Base-by-base conservation (phyloP, 2,888 invertebrate genomes). In the Podabrus alpinus region DNA sequence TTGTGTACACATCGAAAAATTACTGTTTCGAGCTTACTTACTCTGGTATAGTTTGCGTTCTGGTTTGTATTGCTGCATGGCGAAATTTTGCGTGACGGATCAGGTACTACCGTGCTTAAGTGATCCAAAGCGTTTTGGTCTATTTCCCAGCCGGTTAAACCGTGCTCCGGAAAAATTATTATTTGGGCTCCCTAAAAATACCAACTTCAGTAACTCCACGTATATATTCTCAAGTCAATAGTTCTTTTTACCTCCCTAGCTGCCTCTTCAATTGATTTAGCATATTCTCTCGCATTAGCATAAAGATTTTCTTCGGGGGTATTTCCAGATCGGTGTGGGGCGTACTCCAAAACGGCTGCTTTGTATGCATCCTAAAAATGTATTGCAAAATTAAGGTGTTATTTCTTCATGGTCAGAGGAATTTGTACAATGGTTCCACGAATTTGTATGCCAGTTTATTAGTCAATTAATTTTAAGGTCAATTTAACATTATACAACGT, bases 101-200 rank as follows among this genome's bases (percentile, higher is more conserved):
- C 76, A 11, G 81, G 81, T 10, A 81, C 21, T 13, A 61, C 10
- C 3, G 77, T 73, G 59, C 75, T 75, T 9, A 69, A 17, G n/a
- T 71, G 19, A 3, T 62, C 64, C 3, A 77, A 59, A 10, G 62
- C 29, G 11, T 61, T 17, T 10, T 9, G 15, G n/a, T 69, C 59
- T 1, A 66, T 15, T 11, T 29, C 62, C 71, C 69, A 67, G 9
- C 77, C 77, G 7, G 73, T 73, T 69, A 77, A 61, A 59, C 77
- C 77, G 19, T 66, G 61, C 69, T 77, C 77, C 11, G 77, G 77
- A 67, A 77, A 77, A 5, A 77, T 72, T 29, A 77, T 73, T 24
- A 77, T 77, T 45, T 77, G 25, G 7, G 64, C 77, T 11, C 67
- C 72, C 74, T 77, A 60, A n/a, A 74, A 72, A 59, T 66, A 29